phyloP scores from a whole-genome alignment of 1,140 invertebrate species.

The Diuraphis noxia region DNA sequence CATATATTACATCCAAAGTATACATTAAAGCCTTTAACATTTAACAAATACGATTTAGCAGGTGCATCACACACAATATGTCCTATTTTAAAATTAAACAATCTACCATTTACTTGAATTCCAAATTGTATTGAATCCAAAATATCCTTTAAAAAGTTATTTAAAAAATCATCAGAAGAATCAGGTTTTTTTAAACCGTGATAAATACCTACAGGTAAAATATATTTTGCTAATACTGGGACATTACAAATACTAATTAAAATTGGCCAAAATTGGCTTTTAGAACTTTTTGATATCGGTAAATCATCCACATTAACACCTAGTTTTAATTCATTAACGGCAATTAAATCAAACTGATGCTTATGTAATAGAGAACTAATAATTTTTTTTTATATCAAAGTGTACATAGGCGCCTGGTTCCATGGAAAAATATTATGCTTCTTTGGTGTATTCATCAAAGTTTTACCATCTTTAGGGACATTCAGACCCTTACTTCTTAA shows the following conservation, averaged over 20 bases:
- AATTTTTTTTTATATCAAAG: neutral
- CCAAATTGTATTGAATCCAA: neutral
- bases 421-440: neutral
- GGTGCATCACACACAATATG: neutral
- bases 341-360: neutral
- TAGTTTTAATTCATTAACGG: neutral
- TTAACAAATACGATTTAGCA: neutral
- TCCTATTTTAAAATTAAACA: neutral
- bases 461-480: slow-evolving; percentile 4
- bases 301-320: neutral
- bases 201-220: neutral
- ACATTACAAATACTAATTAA: neutral
- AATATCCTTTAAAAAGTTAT: neutral
- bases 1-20: neutral
- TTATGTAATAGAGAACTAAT: neutral
- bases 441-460: neutral
- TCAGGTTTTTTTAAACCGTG: neutral
- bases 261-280: slow-evolving; percentile 17
- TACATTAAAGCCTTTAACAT: neutral
- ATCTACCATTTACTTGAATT: neutral
- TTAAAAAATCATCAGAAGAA: neutral
- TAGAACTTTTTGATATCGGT: slow-evolving; percentile 4
- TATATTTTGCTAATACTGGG: neutral
- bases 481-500: neutral
- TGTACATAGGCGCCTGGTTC: neutral